Evolutionary conservation across 2,113 vertebrate species (phyloP).

Genomic region (Mandrillus leucophaeus): DNA sequence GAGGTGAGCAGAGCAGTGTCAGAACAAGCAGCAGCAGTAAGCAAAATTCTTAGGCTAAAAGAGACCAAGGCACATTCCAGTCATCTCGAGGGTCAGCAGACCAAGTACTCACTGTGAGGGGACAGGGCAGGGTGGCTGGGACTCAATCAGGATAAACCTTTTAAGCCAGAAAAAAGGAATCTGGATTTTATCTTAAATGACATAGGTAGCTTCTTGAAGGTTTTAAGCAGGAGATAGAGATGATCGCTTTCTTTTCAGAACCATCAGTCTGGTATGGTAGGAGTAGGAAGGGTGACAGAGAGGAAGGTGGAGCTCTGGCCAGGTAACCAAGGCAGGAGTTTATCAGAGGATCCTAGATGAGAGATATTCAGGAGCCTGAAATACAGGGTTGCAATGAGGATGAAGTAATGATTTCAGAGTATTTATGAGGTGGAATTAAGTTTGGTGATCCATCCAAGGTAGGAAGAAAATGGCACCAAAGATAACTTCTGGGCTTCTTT

Average conservation of each 20-base stretch:
- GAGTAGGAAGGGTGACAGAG: neutral
- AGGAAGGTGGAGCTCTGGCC: neutral
- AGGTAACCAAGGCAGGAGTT: neutral
- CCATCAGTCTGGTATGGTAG: neutral
- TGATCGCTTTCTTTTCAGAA: conserved; percentile 14
- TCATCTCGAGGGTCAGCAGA: neutral
- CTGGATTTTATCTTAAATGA: neutral
- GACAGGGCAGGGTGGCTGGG: neutral
- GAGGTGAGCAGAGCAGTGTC: neutral
- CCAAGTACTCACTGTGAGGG: neutral
- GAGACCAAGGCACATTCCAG: neutral
- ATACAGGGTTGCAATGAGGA: neutral
- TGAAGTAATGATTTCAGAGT: neutral
- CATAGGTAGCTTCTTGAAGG: neutral
- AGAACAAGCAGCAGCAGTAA: neutral
- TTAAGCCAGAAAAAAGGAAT: neutral
- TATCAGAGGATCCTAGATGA: neutral
- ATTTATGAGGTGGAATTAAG: neutral
- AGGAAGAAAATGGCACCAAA: neutral
- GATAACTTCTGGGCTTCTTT: neutral
- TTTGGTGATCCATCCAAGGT: neutral
- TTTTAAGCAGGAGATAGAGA: neutral
- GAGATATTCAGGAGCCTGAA: neutral
- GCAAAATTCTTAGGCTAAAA: neutral
- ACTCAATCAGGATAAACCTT: neutral